A percentile compares a stretch with the other conserved stretches of the same genome.
Evolutionary conservation across 2,888 invertebrate genomes (phyloP).

Genomic region (Silvanus unidentatus): DNA sequence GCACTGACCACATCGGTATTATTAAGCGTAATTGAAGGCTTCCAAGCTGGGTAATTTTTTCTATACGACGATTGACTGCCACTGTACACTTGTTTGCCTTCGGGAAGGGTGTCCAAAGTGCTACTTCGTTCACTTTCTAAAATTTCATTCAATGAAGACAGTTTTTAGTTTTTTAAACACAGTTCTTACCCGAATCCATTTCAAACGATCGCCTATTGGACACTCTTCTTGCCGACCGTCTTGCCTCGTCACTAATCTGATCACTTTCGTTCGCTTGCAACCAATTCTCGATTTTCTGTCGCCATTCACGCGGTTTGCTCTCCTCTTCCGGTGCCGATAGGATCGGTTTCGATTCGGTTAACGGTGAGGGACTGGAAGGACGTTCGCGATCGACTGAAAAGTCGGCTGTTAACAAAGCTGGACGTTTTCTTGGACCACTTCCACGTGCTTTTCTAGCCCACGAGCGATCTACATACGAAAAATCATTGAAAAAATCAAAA

Average conservation of each 20-base stretch:
- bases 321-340: slow-evolving; percentile 54
- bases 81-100: slow-evolving; percentile 56
- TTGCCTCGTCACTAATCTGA: slow-evolving; percentile 63
- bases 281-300: slow-evolving; percentile 89
- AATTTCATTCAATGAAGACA: neutral
- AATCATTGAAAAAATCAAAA: neutral
- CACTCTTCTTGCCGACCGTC: slow-evolving; percentile 60
- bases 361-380: slow-evolving; percentile 61
- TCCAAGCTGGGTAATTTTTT: slow-evolving; percentile 71
- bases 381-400: slow-evolving; percentile 68
- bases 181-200: slow-evolving; percentile 68
- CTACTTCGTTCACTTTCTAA: slow-evolving; percentile 73
- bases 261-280: slow-evolving; percentile 81
- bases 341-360: slow-evolving; percentile 53
- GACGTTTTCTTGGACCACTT: slow-evolving; percentile 67
- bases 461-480: slow-evolving; percentile 88
- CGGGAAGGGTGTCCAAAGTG: slow-evolving; percentile 68
- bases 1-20: slow-evolving; percentile 77
- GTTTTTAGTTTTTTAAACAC: neutral
- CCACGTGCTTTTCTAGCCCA: slow-evolving; percentile 78
- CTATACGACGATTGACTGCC: slow-evolving; percentile 50
- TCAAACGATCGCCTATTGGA: slow-evolving; percentile 74
- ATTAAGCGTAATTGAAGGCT: slow-evolving; percentile 70
- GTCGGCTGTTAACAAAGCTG: slow-evolving; percentile 69
- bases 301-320: slow-evolving; percentile 64